Conservation (phyloP, 2,113 vertebrate species). For the Hucho hucho region DNA sequence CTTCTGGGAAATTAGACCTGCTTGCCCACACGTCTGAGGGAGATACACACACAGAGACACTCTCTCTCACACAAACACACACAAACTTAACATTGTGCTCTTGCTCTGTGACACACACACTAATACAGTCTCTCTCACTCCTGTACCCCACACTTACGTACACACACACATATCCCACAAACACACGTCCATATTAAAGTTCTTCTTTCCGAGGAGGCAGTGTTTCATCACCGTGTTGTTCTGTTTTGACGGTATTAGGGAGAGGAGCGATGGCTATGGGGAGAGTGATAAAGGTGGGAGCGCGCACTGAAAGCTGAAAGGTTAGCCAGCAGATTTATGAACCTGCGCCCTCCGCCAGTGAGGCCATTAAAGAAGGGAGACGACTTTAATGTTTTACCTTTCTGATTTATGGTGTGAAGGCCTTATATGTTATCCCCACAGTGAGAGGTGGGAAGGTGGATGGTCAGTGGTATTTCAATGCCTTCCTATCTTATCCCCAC, state of each 20-base stretch:
- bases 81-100: too few relatives aligned
- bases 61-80: neutral
- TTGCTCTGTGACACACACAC: neutral
- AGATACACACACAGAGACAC: neutral
- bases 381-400: constrained; percentile 41
- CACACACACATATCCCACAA: constrained; percentile 12
- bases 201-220: neutral
- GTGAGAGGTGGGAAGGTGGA: neutral
- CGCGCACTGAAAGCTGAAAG: constrained; percentile 57
- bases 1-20: constrained; percentile 69
- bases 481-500: too few relatives aligned
- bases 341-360: constrained; percentile 28
- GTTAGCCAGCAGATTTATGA: constrained; percentile 62
- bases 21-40: neutral
- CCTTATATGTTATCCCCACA: constrained; percentile 10
- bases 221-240: constrained; percentile 25
- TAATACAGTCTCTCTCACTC: neutral
- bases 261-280: constrained; percentile 31
- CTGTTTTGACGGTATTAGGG: constrained; percentile 44
- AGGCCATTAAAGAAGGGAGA: constrained; percentile 47
- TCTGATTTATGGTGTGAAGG: constrained; percentile 50
- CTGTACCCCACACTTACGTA: neutral
- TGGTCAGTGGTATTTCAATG: neutral
- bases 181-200: constrained; percentile 5
- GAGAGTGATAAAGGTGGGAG: constrained; percentile 51